A percentile compares a stretch with the other conserved stretches of the same genome.
These are phyloP conservation scores for Vanessa cardui DNA, from an alignment of 2,888 invertebrate genomes.

Conservation along the genomic window DNA sequence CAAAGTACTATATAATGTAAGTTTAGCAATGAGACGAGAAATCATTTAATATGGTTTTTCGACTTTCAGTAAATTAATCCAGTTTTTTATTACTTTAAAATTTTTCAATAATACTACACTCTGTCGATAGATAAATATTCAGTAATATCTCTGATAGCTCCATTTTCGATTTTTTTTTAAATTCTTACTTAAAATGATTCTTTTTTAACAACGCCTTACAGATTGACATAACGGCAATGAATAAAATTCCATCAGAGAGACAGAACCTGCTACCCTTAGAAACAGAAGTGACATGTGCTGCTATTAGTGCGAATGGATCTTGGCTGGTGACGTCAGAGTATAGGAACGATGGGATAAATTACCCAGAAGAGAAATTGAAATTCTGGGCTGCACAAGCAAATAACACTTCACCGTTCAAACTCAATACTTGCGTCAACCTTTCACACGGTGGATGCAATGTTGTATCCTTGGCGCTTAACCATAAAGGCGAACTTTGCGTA, in stretches of 20 bases:
- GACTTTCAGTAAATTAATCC: no score
- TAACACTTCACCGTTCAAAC: conserved; percentile 56
- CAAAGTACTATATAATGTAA: conserved; percentile 76
- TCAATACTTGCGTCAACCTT: conserved; percentile 72
- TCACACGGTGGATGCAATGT: conserved; percentile 74
- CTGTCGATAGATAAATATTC: no score
- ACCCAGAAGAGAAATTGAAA: conserved; percentile 73
- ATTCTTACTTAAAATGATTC: no score
- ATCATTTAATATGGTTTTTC: not conserved
- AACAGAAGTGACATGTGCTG: conserved; percentile 72
- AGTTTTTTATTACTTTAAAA: no score
- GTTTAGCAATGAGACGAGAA: conserved; percentile 38
- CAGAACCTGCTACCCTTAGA: conserved; percentile 71
- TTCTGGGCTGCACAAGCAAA: conserved; percentile 63
- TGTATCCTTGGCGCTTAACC: conserved; percentile 63
- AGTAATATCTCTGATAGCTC: no score
- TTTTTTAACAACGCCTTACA: conserved; percentile 42
- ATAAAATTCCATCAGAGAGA: conserved; percentile 68
- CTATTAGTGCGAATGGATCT: conserved; percentile 63
- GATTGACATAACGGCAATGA: conserved; percentile 76
- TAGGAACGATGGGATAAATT: conserved; percentile 68
- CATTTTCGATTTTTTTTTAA: no score
- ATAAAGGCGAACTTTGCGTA: conserved; percentile 69
- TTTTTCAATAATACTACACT: no score
- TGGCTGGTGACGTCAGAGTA: conserved; percentile 77